Percentiles rank a stretch among this genome's conserved stretches.
Conservation (phyloP, 2,113 vertebrate genomes). For the Heterocephalus glaber region DNA sequence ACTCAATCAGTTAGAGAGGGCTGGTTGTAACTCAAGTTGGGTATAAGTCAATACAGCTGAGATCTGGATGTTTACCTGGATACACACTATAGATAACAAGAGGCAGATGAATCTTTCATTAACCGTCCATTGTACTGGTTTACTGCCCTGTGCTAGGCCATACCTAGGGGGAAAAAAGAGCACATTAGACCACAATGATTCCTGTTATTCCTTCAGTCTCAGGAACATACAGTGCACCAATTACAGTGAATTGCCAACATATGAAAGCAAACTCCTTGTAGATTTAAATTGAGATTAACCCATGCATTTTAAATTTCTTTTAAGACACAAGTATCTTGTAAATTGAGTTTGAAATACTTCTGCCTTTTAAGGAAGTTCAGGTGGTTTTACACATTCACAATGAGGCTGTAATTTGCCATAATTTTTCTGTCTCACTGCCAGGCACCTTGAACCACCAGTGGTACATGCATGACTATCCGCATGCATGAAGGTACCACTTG, state of each 20-base stretch:
- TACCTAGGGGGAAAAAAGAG: neutral
- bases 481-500: neutral
- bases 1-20: no score
- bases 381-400: neutral
- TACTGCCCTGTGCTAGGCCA: neutral
- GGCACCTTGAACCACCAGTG: neutral
- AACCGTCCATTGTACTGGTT: neutral
- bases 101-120: no score
- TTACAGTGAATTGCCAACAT: neutral
- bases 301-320: neutral
- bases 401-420: neutral
- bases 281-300: neutral
- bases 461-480: neutral
- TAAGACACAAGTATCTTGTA: neutral
- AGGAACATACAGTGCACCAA: neutral
- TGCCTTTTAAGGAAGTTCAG: conserved; percentile 3
- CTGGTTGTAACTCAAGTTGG: no score
- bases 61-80: no score
- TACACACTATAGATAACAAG: no score
- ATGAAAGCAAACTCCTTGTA: neutral
- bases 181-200: neutral
- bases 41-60: no score
- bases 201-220: neutral
- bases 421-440: neutral
- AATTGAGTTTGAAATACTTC: conserved; percentile 12